These are phyloP conservation scores for Sebastes glaucus DNA, from an alignment of 2,797 vertebrate species.

Conservation along the genomic window DNA sequence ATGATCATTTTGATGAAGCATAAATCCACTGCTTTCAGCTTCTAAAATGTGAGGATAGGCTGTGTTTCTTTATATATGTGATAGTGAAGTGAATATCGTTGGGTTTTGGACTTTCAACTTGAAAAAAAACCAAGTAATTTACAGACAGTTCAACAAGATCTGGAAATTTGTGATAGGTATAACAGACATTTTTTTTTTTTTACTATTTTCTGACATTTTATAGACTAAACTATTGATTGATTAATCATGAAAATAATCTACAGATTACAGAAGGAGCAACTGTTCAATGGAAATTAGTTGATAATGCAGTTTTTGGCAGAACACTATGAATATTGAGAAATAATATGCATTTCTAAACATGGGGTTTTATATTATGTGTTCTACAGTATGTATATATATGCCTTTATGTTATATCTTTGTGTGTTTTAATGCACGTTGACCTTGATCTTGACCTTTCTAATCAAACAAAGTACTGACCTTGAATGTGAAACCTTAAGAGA, in stretches of 20 bases:
- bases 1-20: neutral
- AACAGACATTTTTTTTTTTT: neutral
- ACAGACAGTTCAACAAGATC: neutral
- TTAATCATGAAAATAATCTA: neutral
- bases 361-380: neutral
- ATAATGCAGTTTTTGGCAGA: neutral
- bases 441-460: neutral
- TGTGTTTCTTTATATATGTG: neutral
- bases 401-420: neutral
- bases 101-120: neutral
- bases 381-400: neutral
- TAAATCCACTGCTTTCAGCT: neutral
- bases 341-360: neutral
- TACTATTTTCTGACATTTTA: neutral
- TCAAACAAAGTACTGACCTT: neutral
- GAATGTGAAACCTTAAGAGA: neutral
- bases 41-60: neutral
- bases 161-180: neutral
- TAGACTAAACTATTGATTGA: neutral
- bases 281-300: neutral
- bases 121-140: neutral
- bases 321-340: neutral
- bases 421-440: neutral
- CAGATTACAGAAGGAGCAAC: neutral
- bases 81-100: neutral